Percentiles rank a stretch among this genome's conserved stretches.
Conservation (phyloP, 2,797 vertebrate species). For the Acanthiza pusilla region DNA sequence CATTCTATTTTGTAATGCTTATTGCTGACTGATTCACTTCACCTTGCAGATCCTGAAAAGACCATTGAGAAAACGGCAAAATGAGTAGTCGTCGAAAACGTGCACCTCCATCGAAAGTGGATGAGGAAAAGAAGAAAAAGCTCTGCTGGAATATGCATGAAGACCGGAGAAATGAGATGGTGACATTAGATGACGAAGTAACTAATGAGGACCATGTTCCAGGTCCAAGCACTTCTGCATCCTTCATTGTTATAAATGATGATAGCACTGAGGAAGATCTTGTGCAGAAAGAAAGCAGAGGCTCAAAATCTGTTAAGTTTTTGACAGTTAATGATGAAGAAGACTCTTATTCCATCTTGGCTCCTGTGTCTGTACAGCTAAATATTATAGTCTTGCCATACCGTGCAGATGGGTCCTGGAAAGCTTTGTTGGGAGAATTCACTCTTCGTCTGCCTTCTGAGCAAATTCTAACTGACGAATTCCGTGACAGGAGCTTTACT, state of each 20-base stretch:
- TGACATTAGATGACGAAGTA: conserved; percentile 46
- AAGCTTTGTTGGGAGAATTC: conserved; percentile 86
- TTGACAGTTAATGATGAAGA: conserved; percentile 52
- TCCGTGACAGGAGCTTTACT: conserved; percentile 72
- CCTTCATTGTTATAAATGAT: conserved; percentile 44
- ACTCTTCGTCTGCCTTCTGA: conserved; percentile 69
- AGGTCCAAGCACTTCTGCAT: conserved; percentile 56
- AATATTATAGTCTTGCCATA: conserved; percentile 74
- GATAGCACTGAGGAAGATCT: conserved; percentile 48
- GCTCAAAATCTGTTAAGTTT: conserved; percentile 18
- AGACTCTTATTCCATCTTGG: conserved; percentile 56
- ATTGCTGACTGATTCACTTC: not conserved
- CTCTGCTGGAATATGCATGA: conserved; percentile 96
- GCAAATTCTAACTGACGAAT: conserved; percentile 60
- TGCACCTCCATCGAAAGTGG: conserved; percentile 84
- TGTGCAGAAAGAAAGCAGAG: not conserved
- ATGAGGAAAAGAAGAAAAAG: conserved; percentile 84
- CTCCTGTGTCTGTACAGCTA: conserved; percentile 68
- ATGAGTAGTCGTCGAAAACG: conserved; percentile 93
- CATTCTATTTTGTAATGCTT: not conserved
- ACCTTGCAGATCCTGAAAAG: conserved; percentile 18
- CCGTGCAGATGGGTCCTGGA: conserved; percentile 77
- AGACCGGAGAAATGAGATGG: conserved; percentile 75
- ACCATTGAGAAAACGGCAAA: not conserved
- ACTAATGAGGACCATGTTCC: conserved; percentile 7